Conservation (phyloP, 1,140 invertebrate species). For the Tetramorium alpestre region DNA sequence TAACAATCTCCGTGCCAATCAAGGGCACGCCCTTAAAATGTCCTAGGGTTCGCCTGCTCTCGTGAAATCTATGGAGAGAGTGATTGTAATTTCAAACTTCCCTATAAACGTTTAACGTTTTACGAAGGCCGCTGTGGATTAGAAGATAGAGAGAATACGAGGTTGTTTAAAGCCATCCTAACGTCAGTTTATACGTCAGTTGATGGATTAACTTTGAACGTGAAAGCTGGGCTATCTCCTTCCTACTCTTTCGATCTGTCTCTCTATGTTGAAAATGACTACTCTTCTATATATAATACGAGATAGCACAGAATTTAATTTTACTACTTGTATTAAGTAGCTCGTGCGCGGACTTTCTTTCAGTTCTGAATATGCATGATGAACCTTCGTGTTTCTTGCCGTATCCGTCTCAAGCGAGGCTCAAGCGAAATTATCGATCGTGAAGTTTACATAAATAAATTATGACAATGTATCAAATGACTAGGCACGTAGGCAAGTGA, state of each 20-base stretch:
- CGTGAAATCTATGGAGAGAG: conserved; percentile 14
- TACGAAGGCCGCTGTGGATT: conserved; percentile 45
- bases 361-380: not conserved
- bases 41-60: conserved; percentile 26
- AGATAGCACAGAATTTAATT: conserved; percentile 5
- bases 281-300: conserved; percentile 8
- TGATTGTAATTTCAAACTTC: conserved; percentile 71
- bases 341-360: conserved; percentile 1
- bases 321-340: not conserved
- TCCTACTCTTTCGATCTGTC: not conserved
- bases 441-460: conserved; percentile 45
- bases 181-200: conserved; percentile 35
- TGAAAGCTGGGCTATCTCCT: not conserved
- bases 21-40: conserved; percentile 70
- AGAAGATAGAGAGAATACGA: conserved; percentile 30
- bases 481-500: not conserved
- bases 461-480: not conserved
- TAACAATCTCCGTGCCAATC: conserved; percentile 71
- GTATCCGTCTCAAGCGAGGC: not conserved
- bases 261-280: not conserved
- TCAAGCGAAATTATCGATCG: conserved; percentile 26
- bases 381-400: not conserved
- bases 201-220: conserved; percentile 70
- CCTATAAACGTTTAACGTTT: conserved; percentile 64
- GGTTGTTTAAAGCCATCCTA: conserved; percentile 53